Base-by-base conservation (phyloP, 2,113 vertebrate species). In the Peromyscus polionotus region DNA sequence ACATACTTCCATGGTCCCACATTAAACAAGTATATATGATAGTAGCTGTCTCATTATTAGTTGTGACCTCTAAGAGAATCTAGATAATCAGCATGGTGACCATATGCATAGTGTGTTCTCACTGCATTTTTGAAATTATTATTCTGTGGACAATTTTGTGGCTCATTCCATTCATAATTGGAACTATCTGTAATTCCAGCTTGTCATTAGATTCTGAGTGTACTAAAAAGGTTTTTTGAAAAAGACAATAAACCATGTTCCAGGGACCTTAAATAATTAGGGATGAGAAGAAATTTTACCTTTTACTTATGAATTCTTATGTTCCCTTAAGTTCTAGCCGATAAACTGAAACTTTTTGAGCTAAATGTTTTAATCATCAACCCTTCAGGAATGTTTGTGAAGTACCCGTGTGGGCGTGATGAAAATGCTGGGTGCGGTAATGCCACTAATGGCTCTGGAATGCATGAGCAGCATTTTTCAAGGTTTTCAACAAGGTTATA, bases 291-390 rank as follows among this genome's bases (percentile, higher is more conserved):
- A 92, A 94, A 3, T 57, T 86, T 10, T 59, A 3, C 2, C 33
- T 94, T 92, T 86, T 67, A n/a, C 54, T 88, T 94, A 12, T 6
- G 93, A 90, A 93, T 90, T 76, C 4, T 59, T 92, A 54, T 67
- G 61, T 54, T 61, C 17, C 4, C 33, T 5, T 84, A 45, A 87
- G 72, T 75, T 86, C 14, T 24, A 91, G 16, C 31, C 65, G 91
- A 61, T 63, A 65, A 91, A 54, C 67, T 16, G 13, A 83, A 93
- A 73, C 2, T 17, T 84, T 85, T 92, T 85, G 48, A 83, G 63
- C 57, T 93, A 45, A 90, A 14, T 65, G 85, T 91, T 94, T 97
- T 76, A 94, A 85, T 95, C 33, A 95, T 90, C 68, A 93, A 87
- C 57, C 3, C 84, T n/a, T 65, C 28, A 87, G 28, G 31, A 89